Evolutionary conservation across 2,888 invertebrate genomes (phyloP), one percentile per base, ranked within the genome.

Genomic region (Cataglyphis albicans): DNA sequence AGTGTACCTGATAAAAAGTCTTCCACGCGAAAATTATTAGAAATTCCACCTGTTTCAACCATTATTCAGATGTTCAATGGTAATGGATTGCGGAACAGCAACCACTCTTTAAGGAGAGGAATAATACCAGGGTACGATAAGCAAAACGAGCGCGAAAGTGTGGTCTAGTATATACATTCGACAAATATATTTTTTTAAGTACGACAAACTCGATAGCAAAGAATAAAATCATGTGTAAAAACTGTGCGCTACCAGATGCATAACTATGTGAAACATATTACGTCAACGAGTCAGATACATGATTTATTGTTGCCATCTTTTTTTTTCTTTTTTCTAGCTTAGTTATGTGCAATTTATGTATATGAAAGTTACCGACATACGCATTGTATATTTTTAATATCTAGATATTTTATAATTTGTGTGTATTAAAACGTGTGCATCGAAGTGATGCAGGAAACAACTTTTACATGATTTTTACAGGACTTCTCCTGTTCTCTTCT

Each of bases 81-180:
- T 84, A 96, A 96, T 91, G 97, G 97, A 81, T 95, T 97, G 85
- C 96, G 97, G 88, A 96, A 96, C 87, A 97, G 97, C 91, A 96
- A 96, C 89, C 95, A 95, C 38, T 96, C 96, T 15, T 93, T 96
- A 52, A 95, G 96, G 83, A 96, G 96, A 87, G 95, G 95, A 18
- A 63, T 95, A 74, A 94, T 95, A 78, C 93, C 95, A 84, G 95
- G 95, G 59, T 96, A 96, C 91, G 96, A 96, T 90, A 93, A 96
- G 85, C 96, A 96, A 91, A 94, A 95, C 10, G 96, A 96, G 89
- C 95, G 95, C 84, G 96, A 96, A 90, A 96, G 96, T 92, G 96
- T 96, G 89, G 96, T 96, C 84, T 96, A 92, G 29, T 59, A 25
- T 38, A 73, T 15, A 32, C 44, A 48, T 74, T 70, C 21, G 29